These are phyloP conservation scores for Neosilurus mollespiculum DNA, from an alignment of 2,797 vertebrate genomes.

Conservation along the genomic window DNA sequence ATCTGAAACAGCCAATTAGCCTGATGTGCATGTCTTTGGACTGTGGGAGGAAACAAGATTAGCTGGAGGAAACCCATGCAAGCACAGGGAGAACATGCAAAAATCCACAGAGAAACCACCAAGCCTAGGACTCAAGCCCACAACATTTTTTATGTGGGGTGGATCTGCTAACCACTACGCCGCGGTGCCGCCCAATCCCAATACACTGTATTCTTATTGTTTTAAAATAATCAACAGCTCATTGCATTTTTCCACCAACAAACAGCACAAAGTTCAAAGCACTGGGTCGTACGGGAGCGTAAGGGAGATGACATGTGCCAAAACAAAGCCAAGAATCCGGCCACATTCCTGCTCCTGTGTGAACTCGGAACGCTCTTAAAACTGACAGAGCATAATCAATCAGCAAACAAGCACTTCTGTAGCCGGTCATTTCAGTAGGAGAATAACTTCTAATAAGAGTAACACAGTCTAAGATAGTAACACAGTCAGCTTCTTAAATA, in stretches of 20 bases:
- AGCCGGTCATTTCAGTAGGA: too few species aligned
- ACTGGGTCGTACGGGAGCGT: background rate
- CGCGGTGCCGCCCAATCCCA: too few species aligned
- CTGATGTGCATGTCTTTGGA: too few species aligned
- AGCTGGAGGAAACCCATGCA: too few species aligned
- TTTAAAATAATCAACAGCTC: background rate
- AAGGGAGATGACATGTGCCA: background rate
- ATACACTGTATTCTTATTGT: background rate
- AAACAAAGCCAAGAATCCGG: constrained; percentile 12
- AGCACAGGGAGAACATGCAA: too few species aligned
- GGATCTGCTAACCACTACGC: too few species aligned
- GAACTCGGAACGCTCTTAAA: constrained; percentile 31
- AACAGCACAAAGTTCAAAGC: background rate
- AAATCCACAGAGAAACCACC: too few species aligned
- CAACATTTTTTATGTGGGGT: too few species aligned
- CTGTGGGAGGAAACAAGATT: too few species aligned
- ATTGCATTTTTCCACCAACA: background rate
- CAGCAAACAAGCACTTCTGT: background rate
- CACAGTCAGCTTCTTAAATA: background rate
- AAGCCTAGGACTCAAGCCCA: too few species aligned
- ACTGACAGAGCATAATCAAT: constrained; percentile 17
- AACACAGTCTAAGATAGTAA: too few species aligned
- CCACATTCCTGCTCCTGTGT: constrained; percentile 21
- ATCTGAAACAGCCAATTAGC: too few species aligned
- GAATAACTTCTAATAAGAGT: background rate